These are phyloP conservation scores for Habrosyne pyritoides DNA, from an alignment of 2,888 invertebrate genomes.

Conservation along the genomic window DNA sequence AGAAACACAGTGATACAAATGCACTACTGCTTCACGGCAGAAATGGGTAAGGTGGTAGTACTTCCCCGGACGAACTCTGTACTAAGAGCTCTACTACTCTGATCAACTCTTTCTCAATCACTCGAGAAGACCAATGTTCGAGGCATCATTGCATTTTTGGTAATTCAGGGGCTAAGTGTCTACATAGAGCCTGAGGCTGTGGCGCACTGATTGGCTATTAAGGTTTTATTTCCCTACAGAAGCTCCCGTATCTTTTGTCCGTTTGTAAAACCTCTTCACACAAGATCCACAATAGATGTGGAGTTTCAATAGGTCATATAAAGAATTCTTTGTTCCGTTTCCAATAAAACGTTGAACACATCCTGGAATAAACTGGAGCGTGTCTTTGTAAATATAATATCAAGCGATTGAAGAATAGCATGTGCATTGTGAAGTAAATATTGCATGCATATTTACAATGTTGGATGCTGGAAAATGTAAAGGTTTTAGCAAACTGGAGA, in stretches of 20 bases:
- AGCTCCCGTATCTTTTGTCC: not conserved
- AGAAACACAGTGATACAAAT: no score
- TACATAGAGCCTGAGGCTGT: no score
- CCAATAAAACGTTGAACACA: not conserved
- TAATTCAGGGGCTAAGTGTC: no score
- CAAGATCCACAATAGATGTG: not conserved
- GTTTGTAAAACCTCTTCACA: not conserved
- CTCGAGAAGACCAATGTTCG: no score
- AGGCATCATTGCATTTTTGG: no score
- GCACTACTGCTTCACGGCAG: no score
- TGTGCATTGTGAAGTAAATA: not conserved
- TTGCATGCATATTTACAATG: not conserved
- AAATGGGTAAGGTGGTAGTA: no score
- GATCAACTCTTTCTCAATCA: no score
- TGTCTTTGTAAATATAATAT: not conserved
- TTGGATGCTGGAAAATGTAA: not conserved
- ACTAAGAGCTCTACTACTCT: no score
- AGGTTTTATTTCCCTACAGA: no score
- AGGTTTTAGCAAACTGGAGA: not conserved
- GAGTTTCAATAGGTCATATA: not conserved
- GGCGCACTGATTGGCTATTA: no score
- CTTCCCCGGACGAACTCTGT: no score
- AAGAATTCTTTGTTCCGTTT: slow-evolving; percentile 1
- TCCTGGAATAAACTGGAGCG: not conserved
- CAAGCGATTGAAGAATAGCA: not conserved